These are phyloP conservation scores for Dasyornis broadbenti DNA, from an alignment of 2,113 vertebrate genomes.

Conservation along the genomic window DNA sequence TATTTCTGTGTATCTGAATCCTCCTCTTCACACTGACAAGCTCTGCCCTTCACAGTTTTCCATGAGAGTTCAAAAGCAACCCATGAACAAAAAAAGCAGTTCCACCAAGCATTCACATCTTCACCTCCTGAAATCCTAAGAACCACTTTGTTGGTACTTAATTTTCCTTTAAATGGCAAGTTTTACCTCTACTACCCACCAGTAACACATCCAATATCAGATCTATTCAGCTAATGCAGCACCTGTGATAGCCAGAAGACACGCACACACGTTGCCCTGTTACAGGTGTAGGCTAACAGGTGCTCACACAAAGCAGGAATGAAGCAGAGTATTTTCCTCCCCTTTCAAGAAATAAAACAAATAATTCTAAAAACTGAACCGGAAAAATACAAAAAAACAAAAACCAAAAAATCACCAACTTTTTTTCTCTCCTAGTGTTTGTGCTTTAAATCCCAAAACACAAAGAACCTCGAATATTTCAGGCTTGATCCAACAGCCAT, in stretches of 20 bases:
- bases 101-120: background rate
- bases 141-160: background rate
- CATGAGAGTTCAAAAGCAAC: background rate
- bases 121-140: background rate
- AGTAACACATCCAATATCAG: background rate
- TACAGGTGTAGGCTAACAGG: background rate
- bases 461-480: conserved; percentile 1
- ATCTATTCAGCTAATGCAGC: background rate
- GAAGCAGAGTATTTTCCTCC: background rate
- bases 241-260: conserved; percentile 2
- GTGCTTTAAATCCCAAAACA: conserved; percentile 41
- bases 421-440: background rate
- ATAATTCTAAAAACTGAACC: background rate
- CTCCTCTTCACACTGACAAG: background rate
- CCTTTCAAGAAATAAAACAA: conserved; percentile 13
- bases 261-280: background rate
- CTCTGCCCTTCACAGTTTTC: background rate
- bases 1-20: background rate
- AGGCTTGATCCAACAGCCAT: conserved; percentile 42
- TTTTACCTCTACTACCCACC: background rate
- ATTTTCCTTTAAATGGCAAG: background rate
- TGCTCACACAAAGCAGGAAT: background rate
- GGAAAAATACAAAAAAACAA: background rate
- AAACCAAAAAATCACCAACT: too few species aligned
- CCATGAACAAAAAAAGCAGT: background rate